These are phyloP conservation scores for Falco columbarius DNA, from an alignment of 2,797 vertebrate species.

Conservation along the genomic window DNA sequence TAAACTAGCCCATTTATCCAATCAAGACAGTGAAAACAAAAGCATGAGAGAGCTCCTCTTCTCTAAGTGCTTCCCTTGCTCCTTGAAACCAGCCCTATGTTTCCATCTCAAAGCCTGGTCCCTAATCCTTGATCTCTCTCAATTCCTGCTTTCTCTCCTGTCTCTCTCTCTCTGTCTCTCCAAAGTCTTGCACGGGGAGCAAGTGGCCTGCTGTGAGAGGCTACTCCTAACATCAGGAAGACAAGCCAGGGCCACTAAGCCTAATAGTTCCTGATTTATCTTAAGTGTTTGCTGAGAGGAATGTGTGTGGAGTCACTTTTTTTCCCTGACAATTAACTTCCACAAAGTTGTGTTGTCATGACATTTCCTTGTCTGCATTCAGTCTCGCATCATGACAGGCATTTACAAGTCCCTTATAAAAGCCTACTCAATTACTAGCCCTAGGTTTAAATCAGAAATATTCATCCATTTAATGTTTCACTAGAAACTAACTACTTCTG, in stretches of 20 bases:
- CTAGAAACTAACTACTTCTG: not conserved
- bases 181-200: not conserved
- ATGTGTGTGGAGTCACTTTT: not conserved
- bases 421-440: not conserved
- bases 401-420: not conserved
- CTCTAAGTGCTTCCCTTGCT: not conserved
- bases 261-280: not conserved
- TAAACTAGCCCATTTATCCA: conserved; percentile 49
- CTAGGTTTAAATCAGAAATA: not conserved
- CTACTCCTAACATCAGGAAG: not conserved
- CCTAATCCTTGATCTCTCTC: not conserved
- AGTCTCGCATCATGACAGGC: not conserved
- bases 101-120: not conserved
- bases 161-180: not conserved
- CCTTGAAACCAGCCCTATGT: not conserved
- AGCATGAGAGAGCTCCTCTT: not conserved
- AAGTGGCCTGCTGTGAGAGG: not conserved
- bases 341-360: not conserved
- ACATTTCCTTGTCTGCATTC: not conserved
- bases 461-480: not conserved
- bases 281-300: not conserved
- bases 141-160: not conserved
- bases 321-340: not conserved
- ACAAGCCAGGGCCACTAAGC: not conserved
- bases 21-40: conserved; percentile 25